Evolutionary conservation across 2,113 vertebrate species (phyloP).

Genomic region (Neolamprologus variostigma): DNA sequence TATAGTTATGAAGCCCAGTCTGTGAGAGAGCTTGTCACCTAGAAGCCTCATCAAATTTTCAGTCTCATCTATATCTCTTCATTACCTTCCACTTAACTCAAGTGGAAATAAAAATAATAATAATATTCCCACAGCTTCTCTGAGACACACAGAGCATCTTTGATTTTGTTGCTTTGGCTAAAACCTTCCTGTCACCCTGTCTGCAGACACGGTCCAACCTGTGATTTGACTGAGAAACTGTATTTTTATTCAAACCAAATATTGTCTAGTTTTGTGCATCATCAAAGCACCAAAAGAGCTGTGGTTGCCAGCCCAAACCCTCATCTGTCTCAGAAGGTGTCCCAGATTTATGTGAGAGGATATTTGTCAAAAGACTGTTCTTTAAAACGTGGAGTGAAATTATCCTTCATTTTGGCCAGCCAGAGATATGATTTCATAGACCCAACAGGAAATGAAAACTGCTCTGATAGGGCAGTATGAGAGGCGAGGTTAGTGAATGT

Average conservation of each 20-base stretch:
- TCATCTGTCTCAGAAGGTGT: not conserved
- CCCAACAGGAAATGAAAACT: not conserved
- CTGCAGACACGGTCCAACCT: conserved; percentile 6
- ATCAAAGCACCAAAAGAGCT: not conserved
- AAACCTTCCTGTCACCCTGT: not conserved
- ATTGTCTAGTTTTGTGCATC: not conserved
- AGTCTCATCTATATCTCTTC: not conserved
- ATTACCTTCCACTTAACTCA: conserved; percentile 2
- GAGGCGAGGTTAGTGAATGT: not conserved
- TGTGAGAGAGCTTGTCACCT: not conserved
- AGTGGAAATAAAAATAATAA: conserved; percentile 10
- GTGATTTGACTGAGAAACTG: not conserved
- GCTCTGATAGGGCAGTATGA: not conserved
- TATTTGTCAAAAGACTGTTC: not conserved
- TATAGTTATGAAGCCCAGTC: not conserved
- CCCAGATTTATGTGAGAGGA: not conserved
- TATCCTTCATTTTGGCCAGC: not conserved
- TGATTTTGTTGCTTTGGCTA: not conserved
- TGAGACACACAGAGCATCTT: not conserved
- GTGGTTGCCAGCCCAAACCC: not conserved
- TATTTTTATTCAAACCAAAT: not conserved
- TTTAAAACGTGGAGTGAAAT: not conserved
- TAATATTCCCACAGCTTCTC: not conserved
- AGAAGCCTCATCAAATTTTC: conserved; percentile 21
- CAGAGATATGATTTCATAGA: not conserved